phyloP scores from a whole-genome alignment of 1,140 invertebrate genomes.

The Calycopis cecrops region DNA sequence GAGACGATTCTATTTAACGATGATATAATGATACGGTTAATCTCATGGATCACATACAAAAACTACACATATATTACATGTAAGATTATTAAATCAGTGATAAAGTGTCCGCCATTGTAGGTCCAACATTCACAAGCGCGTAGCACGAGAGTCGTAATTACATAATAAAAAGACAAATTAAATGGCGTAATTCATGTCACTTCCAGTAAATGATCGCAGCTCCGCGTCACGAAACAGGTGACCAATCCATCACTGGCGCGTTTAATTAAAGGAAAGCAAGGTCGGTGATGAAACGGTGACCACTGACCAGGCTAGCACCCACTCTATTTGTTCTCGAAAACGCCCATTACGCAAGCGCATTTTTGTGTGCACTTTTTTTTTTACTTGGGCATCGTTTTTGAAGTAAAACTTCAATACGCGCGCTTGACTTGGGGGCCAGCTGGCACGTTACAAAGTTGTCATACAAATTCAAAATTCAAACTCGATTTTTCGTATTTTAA shows the following conservation, averaged over 20 bases:
- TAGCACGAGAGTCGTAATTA: conserved; percentile 2
- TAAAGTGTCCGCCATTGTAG: background rate
- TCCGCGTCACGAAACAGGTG: conserved; percentile 45
- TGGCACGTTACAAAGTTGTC: too few relatives aligned
- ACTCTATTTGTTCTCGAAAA: conserved; percentile 48
- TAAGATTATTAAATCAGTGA: too few relatives aligned
- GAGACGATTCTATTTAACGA: too few relatives aligned
- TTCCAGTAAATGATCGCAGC: conserved; percentile 20
- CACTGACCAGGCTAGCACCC: conserved; percentile 55
- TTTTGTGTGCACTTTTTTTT: background rate
- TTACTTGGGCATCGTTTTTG: too few relatives aligned
- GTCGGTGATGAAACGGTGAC: conserved; percentile 37
- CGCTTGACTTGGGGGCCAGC: too few relatives aligned
- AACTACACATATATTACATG: too few relatives aligned
- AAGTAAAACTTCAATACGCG: too few relatives aligned
- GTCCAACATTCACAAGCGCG: background rate
- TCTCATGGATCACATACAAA: too few relatives aligned
- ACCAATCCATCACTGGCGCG: conserved; percentile 64
- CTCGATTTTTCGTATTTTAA: too few relatives aligned
- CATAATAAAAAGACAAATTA: background rate
- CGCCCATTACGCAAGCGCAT: conserved; percentile 33
- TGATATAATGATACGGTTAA: too few relatives aligned
- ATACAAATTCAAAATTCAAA: too few relatives aligned
- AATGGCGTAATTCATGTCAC: background rate
- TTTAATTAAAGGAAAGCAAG: conserved; percentile 67